These are phyloP conservation scores for Notarius quadriscutis DNA, from an alignment of 2,113 vertebrate genomes.

Conservation along the genomic window DNA sequence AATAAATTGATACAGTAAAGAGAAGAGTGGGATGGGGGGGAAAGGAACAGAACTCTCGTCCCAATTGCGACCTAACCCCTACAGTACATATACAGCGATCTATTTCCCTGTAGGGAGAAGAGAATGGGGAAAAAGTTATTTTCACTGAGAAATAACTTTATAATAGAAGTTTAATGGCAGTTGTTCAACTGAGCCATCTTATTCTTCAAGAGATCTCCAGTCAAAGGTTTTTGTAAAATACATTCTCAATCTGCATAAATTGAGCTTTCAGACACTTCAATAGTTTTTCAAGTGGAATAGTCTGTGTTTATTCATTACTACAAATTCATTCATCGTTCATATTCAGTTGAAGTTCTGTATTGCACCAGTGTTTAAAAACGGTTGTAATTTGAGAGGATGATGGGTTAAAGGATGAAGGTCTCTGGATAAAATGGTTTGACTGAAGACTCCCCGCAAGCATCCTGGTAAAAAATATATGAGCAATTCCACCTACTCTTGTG, in stretches of 20 bases:
- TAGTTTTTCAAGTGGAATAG: neutral
- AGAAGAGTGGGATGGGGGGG: too few relatives aligned
- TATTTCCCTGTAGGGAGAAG: neutral
- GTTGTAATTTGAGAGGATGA: neutral
- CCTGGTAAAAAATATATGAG: neutral
- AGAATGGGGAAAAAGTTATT: neutral
- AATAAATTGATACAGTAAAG: too few relatives aligned
- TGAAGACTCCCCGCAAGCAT: neutral
- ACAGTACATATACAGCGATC: neutral
- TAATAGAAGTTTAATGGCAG: neutral
- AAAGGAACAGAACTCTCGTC: too few relatives aligned
- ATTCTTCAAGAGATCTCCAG: neutral
- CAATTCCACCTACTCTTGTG: slow-evolving; percentile 49
- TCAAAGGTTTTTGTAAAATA: neutral
- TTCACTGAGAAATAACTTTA: neutral
- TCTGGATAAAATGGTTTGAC: neutral
- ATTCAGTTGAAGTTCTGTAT: neutral
- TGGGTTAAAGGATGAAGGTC: neutral
- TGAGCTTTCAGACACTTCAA: neutral
- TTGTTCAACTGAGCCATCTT: neutral
- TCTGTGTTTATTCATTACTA: neutral
- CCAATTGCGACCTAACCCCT: too few relatives aligned
- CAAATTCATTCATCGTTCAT: neutral
- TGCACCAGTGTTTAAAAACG: neutral
- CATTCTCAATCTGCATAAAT: neutral